Evolutionary conservation across 2,888 invertebrate species (phyloP).

Genomic region (Clusia tigrina): DNA sequence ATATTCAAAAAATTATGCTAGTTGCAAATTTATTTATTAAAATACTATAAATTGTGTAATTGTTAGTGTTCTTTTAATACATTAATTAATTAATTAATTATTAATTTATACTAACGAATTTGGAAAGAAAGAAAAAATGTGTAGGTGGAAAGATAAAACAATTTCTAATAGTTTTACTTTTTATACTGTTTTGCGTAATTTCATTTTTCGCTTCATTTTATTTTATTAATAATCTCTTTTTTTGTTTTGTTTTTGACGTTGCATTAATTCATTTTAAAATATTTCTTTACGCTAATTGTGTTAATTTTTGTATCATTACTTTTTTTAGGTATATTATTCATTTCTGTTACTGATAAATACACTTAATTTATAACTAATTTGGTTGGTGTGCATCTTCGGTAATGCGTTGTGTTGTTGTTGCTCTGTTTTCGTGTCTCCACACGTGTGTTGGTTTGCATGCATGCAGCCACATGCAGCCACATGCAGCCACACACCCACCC

Average conservation of each 20-base stretch:
- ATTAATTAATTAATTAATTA: no score
- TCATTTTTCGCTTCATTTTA: conserved; percentile 9
- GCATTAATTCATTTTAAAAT: not conserved
- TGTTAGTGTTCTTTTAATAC: no score
- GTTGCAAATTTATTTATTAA: not conserved
- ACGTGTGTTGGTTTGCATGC: not conserved
- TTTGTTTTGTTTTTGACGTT: not conserved
- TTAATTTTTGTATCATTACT: not conserved
- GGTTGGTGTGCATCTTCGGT: not conserved
- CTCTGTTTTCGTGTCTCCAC: not conserved
- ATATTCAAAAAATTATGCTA: not conserved
- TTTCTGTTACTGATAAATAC: not conserved
- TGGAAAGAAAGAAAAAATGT: no score
- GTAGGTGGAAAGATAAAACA: no score
- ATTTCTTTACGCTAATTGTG: not conserved
- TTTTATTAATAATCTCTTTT: conserved; percentile 19
- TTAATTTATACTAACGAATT: no score
- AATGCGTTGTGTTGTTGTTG: not conserved
- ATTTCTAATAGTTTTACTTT: no score
- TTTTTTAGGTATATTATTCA: no score
- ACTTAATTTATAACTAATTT: conserved; percentile 8
- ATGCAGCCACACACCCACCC: no score
- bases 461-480: no score
- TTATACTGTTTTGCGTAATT: not conserved
- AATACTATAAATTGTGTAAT: conserved; percentile 15